Evolutionary conservation across 1,140 invertebrate species (phyloP), one percentile per base, ranked within the genome.

Genomic region (Spodoptera frugiperda): DNA sequence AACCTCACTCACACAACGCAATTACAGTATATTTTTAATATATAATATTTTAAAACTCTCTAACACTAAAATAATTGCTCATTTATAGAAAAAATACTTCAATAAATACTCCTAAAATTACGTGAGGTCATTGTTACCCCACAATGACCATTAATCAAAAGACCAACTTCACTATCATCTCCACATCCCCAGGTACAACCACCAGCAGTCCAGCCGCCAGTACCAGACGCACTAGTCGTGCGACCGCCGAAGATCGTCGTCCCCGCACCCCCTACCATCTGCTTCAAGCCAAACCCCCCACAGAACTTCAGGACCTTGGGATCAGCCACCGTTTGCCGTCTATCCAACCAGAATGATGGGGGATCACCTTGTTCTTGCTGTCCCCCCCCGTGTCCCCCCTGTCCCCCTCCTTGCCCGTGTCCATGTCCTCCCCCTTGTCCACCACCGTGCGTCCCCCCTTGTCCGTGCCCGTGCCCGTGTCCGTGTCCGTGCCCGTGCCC

Each of bases 221-320:
- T 25, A 8, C 89, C 87, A 2, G 80, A 82, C 0, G 33, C 82
- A 1, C 68, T 91, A 2, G 71, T 89, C 5, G 81, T 90, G 2
- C 78, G 68, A 9, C 88, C 89, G 0, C 86, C 88, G 3, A 87
- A 77, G 78, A 89, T 91, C 19, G 25, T 82, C n/a, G 83, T 90
- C 0, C 85, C 87, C 0, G 83, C 84, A 15, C 77, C 89, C 2
- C 89, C 90, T 0, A 87, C 84, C 25, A 82, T 91, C 63, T 82
- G 78, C 77, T 91, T 89, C 84, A 76, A 78, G 25, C 88, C 90
- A 0, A 84, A 86, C 63, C 83, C 87, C 0, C 81, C 87, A n/a
- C 65, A 73, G 1, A 11, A 33, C 63, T 88, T 89, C 81, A 81
- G 84, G n/a, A 86, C 85, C 0, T 30, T 68, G 0, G 88, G 88